phyloP scores from a whole-genome alignment of 2,113 vertebrate genomes.

The Columba janthina region DNA sequence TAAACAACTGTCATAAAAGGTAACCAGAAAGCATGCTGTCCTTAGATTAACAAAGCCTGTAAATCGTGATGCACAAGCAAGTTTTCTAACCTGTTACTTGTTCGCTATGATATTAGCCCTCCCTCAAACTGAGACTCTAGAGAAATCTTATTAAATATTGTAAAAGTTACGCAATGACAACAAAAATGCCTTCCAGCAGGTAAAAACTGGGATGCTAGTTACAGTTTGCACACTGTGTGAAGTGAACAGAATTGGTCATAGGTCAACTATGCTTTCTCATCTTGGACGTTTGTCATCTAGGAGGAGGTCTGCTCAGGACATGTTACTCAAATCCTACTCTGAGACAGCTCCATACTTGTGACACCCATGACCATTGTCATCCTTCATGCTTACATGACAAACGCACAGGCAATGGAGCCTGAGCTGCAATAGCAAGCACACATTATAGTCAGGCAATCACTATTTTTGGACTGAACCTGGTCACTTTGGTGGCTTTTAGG shows the following conservation, averaged over 20 bases:
- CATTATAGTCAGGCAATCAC: neutral
- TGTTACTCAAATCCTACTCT: neutral
- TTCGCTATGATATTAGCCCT: neutral
- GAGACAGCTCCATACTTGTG: neutral
- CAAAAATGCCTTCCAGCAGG: neutral
- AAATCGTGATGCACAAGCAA: neutral
- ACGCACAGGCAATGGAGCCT: neutral
- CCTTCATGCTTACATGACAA: conserved; percentile 28
- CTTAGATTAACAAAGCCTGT: neutral
- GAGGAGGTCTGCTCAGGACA: conserved; percentile 19
- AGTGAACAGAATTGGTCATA: neutral
- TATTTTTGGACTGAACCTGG: neutral
- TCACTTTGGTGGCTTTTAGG: neutral
- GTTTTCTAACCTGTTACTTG: neutral
- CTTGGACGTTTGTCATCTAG: neutral
- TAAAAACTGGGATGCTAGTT: neutral
- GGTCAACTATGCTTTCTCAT: conserved; percentile 25
- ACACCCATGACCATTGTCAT: neutral
- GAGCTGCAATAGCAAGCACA: neutral
- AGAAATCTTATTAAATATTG: neutral
- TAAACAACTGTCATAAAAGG: neutral
- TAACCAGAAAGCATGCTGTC: neutral
- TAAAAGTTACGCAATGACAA: neutral
- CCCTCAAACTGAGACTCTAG: neutral
- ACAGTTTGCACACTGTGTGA: neutral